Conservation (phyloP, 2,113 vertebrate species). For the Eleginops maclovinus region DNA sequence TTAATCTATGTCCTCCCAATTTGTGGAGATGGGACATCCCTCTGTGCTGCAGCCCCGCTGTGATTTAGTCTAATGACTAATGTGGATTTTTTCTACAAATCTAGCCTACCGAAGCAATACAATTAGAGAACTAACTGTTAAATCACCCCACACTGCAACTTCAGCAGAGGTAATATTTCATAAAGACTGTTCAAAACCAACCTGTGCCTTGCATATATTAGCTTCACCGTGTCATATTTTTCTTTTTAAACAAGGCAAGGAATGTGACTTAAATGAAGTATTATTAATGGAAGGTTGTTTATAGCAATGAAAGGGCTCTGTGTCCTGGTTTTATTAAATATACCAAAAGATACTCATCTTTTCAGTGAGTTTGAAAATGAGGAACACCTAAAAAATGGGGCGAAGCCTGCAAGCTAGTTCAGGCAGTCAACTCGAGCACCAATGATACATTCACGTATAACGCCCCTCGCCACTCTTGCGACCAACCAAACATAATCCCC, state of each 20-base stretch:
- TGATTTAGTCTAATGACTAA: conserved; percentile 8
- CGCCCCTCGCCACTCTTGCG: no score
- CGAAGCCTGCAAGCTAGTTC: no score
- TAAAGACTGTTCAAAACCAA: neutral
- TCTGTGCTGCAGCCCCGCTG: conserved; percentile 4
- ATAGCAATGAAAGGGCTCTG: neutral
- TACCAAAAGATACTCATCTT: neutral
- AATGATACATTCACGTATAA: no score
- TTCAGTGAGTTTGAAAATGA: neutral
- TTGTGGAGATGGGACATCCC: conserved; percentile 1
- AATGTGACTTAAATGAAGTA: neutral
- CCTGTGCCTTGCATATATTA: neutral
- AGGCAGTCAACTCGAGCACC: no score
- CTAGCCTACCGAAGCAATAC: neutral
- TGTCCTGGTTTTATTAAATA: neutral
- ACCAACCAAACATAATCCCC: no score
- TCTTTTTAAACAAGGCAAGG: neutral
- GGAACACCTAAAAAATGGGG: no score
- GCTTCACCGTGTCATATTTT: neutral
- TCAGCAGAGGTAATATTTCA: neutral
- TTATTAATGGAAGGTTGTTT: neutral
- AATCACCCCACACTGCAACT: neutral
- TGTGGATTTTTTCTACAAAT: neutral
- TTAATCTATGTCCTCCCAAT: conserved; percentile 24
- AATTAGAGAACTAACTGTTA: conserved; percentile 12